Evolutionary conservation across 2,888 invertebrate species (phyloP).

Genomic region (Sesia apiformis): DNA sequence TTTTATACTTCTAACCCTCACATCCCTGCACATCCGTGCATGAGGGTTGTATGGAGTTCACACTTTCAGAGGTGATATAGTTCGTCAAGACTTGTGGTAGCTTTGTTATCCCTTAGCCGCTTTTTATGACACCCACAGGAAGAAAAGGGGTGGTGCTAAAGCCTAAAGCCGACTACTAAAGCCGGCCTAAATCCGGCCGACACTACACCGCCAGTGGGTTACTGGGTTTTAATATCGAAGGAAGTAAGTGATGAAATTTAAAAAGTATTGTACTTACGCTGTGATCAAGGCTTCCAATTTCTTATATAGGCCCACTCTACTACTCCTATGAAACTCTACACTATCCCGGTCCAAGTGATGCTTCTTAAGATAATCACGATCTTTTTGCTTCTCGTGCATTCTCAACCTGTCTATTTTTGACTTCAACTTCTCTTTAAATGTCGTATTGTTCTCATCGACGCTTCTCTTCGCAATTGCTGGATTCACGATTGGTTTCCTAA

Average conservation of each 20-base stretch:
- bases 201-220: too few species aligned
- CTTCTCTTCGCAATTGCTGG: slow-evolving; percentile 59
- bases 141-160: too few species aligned
- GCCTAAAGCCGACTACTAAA: too few species aligned
- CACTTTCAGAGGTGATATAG: too few species aligned
- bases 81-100: too few species aligned
- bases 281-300: slow-evolving; percentile 77
- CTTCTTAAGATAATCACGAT: slow-evolving; percentile 35
- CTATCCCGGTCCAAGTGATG: slow-evolving; percentile 33
- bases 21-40: too few species aligned
- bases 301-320: slow-evolving; percentile 75
- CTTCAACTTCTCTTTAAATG: slow-evolving; percentile 51
- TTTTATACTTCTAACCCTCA: too few species aligned
- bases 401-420: slow-evolving; percentile 41
- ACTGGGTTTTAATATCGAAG: not conserved
- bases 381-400: slow-evolving; percentile 44
- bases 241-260: not conserved
- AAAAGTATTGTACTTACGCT: slow-evolving; percentile 74
- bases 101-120: too few species aligned
- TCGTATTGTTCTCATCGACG: slow-evolving; percentile 22
- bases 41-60: too few species aligned
- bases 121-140: too few species aligned
- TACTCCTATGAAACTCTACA: slow-evolving; percentile 74
- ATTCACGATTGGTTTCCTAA: slow-evolving; percentile 38
- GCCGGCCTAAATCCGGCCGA: too few species aligned